Percentiles rank a stretch among this genome's conserved stretches.
Evolutionary conservation across 1,140 invertebrate genomes (phyloP).

Genomic region (Diachasma alloeum): DNA sequence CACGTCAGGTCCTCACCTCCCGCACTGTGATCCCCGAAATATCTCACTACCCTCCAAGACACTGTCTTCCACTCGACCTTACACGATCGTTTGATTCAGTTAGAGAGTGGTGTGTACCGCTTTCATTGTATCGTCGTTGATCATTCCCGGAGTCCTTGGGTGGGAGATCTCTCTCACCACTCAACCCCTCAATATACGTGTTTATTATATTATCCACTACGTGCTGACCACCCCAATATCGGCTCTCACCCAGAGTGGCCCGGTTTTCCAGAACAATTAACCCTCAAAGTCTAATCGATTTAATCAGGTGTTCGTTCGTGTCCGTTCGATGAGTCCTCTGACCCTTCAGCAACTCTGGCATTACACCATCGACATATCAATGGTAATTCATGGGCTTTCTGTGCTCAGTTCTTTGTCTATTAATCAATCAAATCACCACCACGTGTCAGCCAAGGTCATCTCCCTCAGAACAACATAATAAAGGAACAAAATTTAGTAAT

Average conservation of each 20-base stretch:
- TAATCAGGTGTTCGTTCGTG: slow-evolving; percentile 47
- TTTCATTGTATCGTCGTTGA: slow-evolving; percentile 25
- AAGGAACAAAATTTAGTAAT: neutral
- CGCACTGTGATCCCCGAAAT: neutral
- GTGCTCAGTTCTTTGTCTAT: neutral
- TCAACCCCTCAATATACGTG: neutral
- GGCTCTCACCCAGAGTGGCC: slow-evolving; percentile 21
- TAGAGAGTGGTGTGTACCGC: slow-evolving; percentile 7
- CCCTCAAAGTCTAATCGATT: slow-evolving; percentile 59
- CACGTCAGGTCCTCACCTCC: neutral
- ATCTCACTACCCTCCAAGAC: neutral
- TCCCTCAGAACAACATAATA: neutral
- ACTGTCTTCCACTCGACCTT: slow-evolving; percentile 17
- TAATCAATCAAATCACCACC: neutral
- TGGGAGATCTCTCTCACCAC: slow-evolving; percentile 1
- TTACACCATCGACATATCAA: neutral
- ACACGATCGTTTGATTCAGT: slow-evolving; percentile 24
- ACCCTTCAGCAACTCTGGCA: neutral
- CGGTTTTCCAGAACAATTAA: slow-evolving; percentile 55
- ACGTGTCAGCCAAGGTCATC: neutral
- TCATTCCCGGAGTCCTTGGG: slow-evolving; percentile 16
- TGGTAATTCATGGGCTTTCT: neutral
- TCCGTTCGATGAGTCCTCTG: slow-evolving; percentile 39
- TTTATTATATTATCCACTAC: neutral
- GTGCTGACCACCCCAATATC: neutral